A percentile compares a stretch with the other conserved stretches of the same genome.
phyloP scores from a whole-genome alignment of 2,113 vertebrate genomes.

The Lophotis ruficrista region DNA sequence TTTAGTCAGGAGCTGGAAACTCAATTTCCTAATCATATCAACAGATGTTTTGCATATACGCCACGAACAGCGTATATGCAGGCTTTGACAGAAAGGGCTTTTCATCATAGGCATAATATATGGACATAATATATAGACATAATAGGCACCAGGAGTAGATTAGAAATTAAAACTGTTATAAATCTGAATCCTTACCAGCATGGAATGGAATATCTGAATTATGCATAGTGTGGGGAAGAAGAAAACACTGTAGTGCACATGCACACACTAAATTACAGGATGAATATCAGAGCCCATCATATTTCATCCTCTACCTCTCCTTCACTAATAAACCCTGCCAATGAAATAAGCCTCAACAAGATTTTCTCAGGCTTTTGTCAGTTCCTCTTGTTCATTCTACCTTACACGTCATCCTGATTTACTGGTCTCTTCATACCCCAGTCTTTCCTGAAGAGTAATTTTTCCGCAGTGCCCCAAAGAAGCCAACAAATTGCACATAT shows the following conservation, averaged over 20 bases:
- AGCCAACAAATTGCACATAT: not conserved
- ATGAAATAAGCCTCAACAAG: not conserved
- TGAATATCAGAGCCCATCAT: not conserved
- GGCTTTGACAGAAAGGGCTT: not conserved
- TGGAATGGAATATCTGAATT: constrained; percentile 9
- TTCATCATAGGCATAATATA: not conserved
- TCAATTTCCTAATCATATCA: not conserved
- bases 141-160: not conserved
- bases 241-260: not conserved
- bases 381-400: not conserved
- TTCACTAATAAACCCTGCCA: not conserved
- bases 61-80: not conserved
- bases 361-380: not conserved
- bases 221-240: not conserved
- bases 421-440: not conserved
- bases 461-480: not conserved
- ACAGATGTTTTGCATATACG: not conserved
- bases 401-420: not conserved
- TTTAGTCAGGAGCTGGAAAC: not conserved
- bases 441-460: not conserved
- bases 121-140: not conserved
- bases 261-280: not conserved
- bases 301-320: not conserved
- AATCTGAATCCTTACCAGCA: constrained; percentile 20
- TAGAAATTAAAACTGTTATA: constrained; percentile 47